phyloP scores from a whole-genome alignment of 2,113 vertebrate genomes.

The Chloroceryle aenea region DNA sequence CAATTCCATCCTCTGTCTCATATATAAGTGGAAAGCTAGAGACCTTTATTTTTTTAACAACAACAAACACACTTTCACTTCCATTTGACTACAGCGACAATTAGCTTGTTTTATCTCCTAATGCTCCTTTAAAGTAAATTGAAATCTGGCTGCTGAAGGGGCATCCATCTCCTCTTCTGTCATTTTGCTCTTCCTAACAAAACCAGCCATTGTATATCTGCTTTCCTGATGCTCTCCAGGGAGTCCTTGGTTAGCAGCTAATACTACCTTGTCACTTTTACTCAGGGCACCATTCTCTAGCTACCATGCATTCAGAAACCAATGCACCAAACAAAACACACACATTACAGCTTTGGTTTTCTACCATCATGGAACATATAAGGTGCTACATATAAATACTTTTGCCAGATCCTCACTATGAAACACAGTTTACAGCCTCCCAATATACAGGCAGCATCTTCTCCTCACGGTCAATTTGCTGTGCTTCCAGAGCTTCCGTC shows the following conservation, averaged over 20 bases:
- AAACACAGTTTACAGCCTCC: background rate
- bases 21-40: background rate
- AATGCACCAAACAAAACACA: background rate
- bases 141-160: background rate
- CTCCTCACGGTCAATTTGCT: rapidly evolving
- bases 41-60: background rate
- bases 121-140: background rate
- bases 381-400: background rate
- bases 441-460: background rate
- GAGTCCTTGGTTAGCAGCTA: background rate
- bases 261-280: background rate
- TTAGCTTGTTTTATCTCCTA: background rate
- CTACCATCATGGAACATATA: background rate
- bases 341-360: background rate
- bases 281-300: background rate
- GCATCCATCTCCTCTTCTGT: background rate
- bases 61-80: background rate
- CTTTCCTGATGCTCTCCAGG: background rate
- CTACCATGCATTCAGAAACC: background rate
- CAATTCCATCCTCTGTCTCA: background rate
- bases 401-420: background rate
- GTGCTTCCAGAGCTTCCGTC: background rate
- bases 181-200: background rate
- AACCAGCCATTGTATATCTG: background rate
- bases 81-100: background rate